Base-by-base conservation (phyloP, 2,113 vertebrate species). In the Burhinus bistriatus region DNA sequence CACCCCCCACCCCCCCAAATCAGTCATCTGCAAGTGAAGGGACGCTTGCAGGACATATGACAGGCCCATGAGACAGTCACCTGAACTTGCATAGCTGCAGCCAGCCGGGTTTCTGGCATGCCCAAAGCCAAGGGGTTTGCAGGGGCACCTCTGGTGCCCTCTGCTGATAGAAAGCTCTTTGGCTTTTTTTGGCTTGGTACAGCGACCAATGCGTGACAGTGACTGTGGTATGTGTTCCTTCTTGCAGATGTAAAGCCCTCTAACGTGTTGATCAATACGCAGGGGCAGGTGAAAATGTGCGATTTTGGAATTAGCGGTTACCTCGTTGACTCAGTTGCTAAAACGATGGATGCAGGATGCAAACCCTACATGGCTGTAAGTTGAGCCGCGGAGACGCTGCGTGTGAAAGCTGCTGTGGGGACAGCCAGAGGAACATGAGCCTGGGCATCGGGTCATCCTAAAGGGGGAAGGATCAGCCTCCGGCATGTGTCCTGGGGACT, bases 281-380 rank as follows among this genome's bases (percentile, higher is more conserved):
- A 99, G 97, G 99, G 99, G 51, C 99, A 99, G 97, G 99, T 99
- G 97, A 99, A 99, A 99, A 99, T 99, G 99, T 99, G 99, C 16
- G 99, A 99, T 95, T 99, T 99, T 54, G 99, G 99, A 27, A 99
- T 99, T 98, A 99, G 99, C 30, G 99, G 99, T 88, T 99, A 99
- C 97, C 98, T 99, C 89, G 99, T 99, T 12, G 99, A 99, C 97
- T 99, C 99, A 0, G 99, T 99, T 84, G 99, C 99, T 55, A 99
- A 99, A 96, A 99, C 99, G 21, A 99, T 99, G 98, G 99, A 99
- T 17, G 99, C 99, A 2, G 99, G 99, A 91, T 99, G 99, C 97
- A 99, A 99, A 96, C 99, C 99, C 10, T 99, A 99, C 98, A 99
- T 99, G 99, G 99, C 99, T 42, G 99, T 99, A 95, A 99, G 99